Conservation (phyloP, 2,113 vertebrate species). For the Gallinago media region DNA sequence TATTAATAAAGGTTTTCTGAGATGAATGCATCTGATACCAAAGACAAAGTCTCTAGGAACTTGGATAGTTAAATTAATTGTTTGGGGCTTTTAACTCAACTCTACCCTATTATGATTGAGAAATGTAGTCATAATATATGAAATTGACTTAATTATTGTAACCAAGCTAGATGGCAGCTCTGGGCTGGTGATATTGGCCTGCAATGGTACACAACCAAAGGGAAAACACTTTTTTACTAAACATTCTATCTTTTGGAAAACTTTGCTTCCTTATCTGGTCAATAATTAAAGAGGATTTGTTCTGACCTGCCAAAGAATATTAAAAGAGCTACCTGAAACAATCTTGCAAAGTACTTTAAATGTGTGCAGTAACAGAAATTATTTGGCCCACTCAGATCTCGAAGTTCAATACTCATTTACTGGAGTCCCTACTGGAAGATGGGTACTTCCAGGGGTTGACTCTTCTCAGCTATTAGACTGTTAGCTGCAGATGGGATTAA, state of each 20-base stretch:
- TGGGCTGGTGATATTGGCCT: not conserved
- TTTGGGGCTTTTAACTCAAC: not conserved
- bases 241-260: not conserved
- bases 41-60: not conserved
- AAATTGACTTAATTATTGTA: not conserved
- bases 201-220: not conserved
- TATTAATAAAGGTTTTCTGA: not conserved
- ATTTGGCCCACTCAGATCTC: not conserved
- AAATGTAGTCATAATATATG: not conserved
- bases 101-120: not conserved
- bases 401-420: not conserved
- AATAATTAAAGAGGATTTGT: not conserved
- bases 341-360: not conserved
- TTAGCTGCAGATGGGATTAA: not conserved
- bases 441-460: not conserved
- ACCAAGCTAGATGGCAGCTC: not conserved
- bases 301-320: conserved; percentile 8
- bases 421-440: not conserved
- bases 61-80: not conserved
- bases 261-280: not conserved
- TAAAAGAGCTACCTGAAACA: not conserved
- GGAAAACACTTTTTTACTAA: not conserved
- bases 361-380: not conserved
- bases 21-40: not conserved
- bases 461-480: not conserved